These are phyloP conservation scores for Orthosia cruda DNA, from an alignment of 2,888 invertebrate species.

Conservation along the genomic window DNA sequence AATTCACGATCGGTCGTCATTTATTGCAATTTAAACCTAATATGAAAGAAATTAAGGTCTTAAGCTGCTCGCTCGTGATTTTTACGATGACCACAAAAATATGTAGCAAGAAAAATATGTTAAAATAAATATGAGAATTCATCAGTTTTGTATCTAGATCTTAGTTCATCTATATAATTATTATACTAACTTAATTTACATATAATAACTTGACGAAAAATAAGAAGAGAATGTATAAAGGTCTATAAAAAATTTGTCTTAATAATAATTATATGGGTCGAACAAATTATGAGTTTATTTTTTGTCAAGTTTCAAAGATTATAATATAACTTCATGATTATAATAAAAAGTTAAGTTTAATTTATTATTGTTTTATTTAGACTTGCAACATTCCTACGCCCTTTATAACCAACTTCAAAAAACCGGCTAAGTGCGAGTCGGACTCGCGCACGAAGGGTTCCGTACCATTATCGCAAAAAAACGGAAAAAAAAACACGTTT, in stretches of 20 bases:
- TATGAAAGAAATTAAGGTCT: not conserved
- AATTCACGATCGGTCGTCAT: not conserved
- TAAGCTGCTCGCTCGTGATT: not conserved
- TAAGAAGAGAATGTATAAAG: not conserved
- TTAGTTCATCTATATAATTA: slow-evolving; percentile 42
- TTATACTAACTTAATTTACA: slow-evolving; percentile 29
- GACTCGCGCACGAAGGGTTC: too few relatives aligned
- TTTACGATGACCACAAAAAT: not conserved
- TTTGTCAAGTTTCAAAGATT: slow-evolving; percentile 58
- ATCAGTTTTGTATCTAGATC: slow-evolving; percentile 39
- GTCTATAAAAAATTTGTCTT: slow-evolving; percentile 33
- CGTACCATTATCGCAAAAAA: too few relatives aligned
- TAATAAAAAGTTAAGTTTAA: slow-evolving; percentile 68
- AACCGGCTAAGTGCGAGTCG: too few relatives aligned
- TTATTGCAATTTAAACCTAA: not conserved
- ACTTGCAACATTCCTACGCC: not conserved
- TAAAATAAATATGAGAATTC: slow-evolving; percentile 10
- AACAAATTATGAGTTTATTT: slow-evolving; percentile 50
- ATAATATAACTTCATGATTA: slow-evolving; percentile 50
- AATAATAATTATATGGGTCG: slow-evolving; percentile 33
- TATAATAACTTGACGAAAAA: slow-evolving; percentile 52
- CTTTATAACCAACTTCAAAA: not conserved
- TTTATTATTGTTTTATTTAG: slow-evolving; percentile 59
- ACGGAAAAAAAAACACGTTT: too few relatives aligned
- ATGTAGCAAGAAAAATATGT: not conserved